These are phyloP conservation scores for Apis cerana DNA, from an alignment of 1,140 invertebrate genomes.

Conservation along the genomic window DNA sequence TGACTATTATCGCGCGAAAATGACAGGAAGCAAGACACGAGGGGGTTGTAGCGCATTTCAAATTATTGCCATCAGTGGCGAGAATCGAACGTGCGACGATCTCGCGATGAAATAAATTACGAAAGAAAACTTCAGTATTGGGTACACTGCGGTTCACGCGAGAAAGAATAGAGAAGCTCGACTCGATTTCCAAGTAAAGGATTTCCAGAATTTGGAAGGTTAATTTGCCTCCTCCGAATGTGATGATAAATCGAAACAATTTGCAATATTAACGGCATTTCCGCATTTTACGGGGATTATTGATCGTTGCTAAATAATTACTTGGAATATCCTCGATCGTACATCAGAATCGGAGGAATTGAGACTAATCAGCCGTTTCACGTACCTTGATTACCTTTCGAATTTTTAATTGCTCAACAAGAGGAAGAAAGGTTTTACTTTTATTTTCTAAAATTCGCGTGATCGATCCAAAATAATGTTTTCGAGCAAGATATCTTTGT, in stretches of 20 bases:
- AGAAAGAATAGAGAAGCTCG: neutral
- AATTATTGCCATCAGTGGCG: neutral
- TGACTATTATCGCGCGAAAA: neutral
- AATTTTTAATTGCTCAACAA: neutral
- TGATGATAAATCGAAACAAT: too few relatives aligned
- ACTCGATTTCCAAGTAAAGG: neutral
- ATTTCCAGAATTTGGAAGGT: conserved; percentile 47
- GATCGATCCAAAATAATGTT: conserved; percentile 47
- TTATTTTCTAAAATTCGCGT: neutral
- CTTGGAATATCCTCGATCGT: conserved; percentile 25
- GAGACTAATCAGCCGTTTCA: conserved; percentile 25
- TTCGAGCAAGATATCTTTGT: conserved; percentile 38
- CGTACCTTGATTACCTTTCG: neutral
- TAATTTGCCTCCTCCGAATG: too few relatives aligned
- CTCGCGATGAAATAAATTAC: neutral
- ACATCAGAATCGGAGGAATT: neutral
- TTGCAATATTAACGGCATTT: neutral
- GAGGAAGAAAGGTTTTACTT: neutral
- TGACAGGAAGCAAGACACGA: neutral
- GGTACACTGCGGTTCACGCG: neutral
- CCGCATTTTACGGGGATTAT: conserved; percentile 39
- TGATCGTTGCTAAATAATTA: conserved; percentile 30
- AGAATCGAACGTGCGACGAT: neutral
- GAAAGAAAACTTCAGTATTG: neutral
- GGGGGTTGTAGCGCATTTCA: neutral